A percentile compares a stretch with the other conserved stretches of the same genome.
Conservation (phyloP, 1,140 invertebrate species). For the Pseudomyrmex sp. region DNA sequence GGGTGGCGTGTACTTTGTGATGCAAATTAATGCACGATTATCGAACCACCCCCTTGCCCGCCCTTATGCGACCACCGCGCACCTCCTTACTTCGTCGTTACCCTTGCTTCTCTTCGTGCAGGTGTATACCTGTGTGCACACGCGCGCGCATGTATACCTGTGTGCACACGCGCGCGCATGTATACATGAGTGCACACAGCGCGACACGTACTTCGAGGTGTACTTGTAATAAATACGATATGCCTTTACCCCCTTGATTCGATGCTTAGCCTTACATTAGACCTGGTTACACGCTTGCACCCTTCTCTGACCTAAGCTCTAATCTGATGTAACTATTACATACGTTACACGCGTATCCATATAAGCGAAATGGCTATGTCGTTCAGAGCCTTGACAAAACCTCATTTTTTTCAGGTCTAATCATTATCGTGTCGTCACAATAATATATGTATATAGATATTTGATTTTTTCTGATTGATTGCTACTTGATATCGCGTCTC, state of each 20-base stretch:
- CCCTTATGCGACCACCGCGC: constrained; percentile 35
- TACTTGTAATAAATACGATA: constrained; percentile 60
- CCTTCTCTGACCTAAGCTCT: constrained; percentile 27
- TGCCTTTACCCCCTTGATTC: constrained; percentile 60
- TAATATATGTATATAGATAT: neutral
- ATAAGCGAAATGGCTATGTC: constrained; percentile 38
- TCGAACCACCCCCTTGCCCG: constrained; percentile 75
- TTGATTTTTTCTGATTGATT: neutral
- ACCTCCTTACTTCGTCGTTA: constrained; percentile 56
- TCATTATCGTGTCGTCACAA: constrained; percentile 5
- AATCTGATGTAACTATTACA: constrained; percentile 82
- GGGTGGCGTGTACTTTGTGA: constrained; percentile 83
- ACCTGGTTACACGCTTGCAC: constrained; percentile 74
- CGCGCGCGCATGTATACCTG: constrained; percentile 31
- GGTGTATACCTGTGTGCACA: constrained; percentile 32
- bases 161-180: constrained; percentile 28
- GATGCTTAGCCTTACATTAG: constrained; percentile 76
- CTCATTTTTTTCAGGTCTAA: constrained; percentile 22
- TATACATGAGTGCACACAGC: neutral
- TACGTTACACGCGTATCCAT: constrained; percentile 73
- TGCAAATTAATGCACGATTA: constrained; percentile 85
- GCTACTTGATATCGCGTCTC: constrained; percentile 7
- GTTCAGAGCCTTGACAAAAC: constrained; percentile 21
- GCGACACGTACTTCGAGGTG: constrained; percentile 55
- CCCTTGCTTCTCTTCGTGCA: constrained; percentile 59